Evolutionary conservation across 2,113 vertebrate genomes (phyloP).

Genomic region (Sander lucioperca): DNA sequence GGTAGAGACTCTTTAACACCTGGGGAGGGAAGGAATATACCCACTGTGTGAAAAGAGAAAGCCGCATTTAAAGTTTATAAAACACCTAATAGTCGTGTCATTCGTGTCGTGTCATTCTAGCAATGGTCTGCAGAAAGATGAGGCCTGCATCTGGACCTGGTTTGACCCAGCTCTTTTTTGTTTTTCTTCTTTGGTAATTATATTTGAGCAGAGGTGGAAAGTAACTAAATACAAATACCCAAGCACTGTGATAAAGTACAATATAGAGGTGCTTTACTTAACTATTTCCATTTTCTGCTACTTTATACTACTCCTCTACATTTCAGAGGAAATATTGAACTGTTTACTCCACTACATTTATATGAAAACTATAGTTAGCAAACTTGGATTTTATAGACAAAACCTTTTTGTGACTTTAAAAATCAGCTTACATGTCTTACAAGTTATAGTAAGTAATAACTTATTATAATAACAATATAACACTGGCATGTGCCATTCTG

Average conservation of each 20-base stretch:
- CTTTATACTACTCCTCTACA: not conserved
- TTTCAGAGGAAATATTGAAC: not conserved
- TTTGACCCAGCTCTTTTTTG: not conserved
- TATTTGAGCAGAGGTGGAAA: not conserved
- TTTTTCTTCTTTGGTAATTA: not conserved
- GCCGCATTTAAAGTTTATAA: slow-evolving; percentile 10
- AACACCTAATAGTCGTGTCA: not conserved
- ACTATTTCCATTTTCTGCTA: not conserved
- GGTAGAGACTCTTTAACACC: slow-evolving; percentile 22
- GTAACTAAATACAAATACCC: not conserved
- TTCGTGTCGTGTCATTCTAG: not conserved
- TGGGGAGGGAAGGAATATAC: not conserved
- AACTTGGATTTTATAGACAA: not conserved
- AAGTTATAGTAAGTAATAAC: not conserved
- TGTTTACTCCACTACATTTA: not conserved
- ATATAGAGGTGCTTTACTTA: not conserved
- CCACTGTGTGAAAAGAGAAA: slow-evolving; percentile 38
- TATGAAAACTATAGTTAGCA: not conserved
- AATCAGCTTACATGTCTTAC: not conserved
- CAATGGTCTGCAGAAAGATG: not conserved
- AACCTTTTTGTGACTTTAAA: not conserved
- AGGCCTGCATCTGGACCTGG: not conserved
- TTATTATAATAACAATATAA: not conserved
- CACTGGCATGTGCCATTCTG: not conserved
- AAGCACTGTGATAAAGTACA: not conserved